These are phyloP conservation scores for Laothoe populi DNA, from an alignment of 2,888 invertebrate species.

Conservation along the genomic window DNA sequence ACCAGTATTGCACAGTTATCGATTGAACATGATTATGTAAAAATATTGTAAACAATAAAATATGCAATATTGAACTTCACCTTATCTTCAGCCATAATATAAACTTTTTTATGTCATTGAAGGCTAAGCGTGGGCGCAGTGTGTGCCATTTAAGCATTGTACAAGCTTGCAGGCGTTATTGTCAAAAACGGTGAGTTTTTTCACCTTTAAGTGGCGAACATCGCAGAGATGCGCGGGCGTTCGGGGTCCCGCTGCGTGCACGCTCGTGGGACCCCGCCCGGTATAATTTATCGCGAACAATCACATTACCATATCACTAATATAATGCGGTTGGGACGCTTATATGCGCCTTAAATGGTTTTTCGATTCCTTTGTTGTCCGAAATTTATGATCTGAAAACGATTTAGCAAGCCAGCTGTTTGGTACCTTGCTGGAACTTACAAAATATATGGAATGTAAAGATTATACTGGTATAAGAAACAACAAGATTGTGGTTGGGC, in stretches of 20 bases:
- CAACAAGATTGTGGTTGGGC: background rate
- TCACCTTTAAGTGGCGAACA: conserved; percentile 62
- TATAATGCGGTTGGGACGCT: conserved; percentile 76
- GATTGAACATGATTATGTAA: conserved; percentile 7
- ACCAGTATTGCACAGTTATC: background rate
- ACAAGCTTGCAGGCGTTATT: conserved; percentile 60
- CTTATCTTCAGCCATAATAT: conserved; percentile 19
- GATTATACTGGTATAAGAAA: conserved; percentile 17
- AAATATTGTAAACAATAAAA: conserved; percentile 14
- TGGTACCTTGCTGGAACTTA: background rate
- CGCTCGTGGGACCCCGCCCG: conserved; percentile 58
- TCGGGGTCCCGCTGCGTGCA: conserved; percentile 70
- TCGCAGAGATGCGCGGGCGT: conserved; percentile 62
- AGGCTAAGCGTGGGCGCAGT: conserved; percentile 41
- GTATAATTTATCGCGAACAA: conserved; percentile 82
- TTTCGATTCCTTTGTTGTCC: conserved; percentile 78
- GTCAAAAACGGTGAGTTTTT: conserved; percentile 70
- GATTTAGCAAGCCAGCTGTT: conserved; percentile 55
- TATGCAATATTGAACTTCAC: conserved; percentile 10
- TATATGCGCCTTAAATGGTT: conserved; percentile 80
- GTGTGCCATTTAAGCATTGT: conserved; percentile 47
- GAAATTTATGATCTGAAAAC: conserved; percentile 78
- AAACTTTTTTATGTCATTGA: conserved; percentile 23
- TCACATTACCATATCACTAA: conserved; percentile 84
- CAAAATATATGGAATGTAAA: conserved; percentile 33